Base-by-base conservation (phyloP, 2,113 vertebrate genomes). In the Albula glossodonta region DNA sequence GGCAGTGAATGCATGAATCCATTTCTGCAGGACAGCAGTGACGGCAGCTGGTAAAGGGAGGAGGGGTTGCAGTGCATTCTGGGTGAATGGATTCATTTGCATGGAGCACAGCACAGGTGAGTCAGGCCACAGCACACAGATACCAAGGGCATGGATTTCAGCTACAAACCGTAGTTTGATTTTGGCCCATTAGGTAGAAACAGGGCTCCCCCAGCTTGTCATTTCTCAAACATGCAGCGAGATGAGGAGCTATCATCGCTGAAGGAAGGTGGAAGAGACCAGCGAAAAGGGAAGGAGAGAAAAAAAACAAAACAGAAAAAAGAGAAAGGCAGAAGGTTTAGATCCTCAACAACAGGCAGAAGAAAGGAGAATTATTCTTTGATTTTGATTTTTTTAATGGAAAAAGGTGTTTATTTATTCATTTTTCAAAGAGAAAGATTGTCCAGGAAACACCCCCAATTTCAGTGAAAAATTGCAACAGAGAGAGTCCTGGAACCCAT, bases 81-180 rank as follows among this genome's bases (percentile, higher is more conserved):
- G 93, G 93, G 96, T 96, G 95, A 96, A 96, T 96, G 96, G 93
- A 96, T 96, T 96, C 93, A 91, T 92, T 96, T 93, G 95, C 94
- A 97, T 95, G 97, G 94, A 96, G 95, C 94, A 91, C 96, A 97
- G 95, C 94, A 90, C 94, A 93, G 96, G 94, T 96, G 95, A 96
- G 96, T 95, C 95, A 97, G 96, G 96, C 95, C 96, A 97, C 96
- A 97, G 95, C 96, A 97, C 96, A 96, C 95, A 97, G 96, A 96
- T 95, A 96, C 96, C 96, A 96, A 96, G 89, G 77, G 90, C 94
- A 96, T 95, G 94, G 95, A 97, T 95, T 96, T 96, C 93, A 97
- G 96, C 96, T 99, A 99, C 98, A 98, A 99, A 99, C 98, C 98
- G 98, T 99, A 97, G 97, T 98, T 97, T 97, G 97, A 98, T 98